Evolutionary conservation across 2,888 invertebrate genomes (phyloP), one percentile per base, ranked within the genome.

Genomic region (Phorcus lineatus): DNA sequence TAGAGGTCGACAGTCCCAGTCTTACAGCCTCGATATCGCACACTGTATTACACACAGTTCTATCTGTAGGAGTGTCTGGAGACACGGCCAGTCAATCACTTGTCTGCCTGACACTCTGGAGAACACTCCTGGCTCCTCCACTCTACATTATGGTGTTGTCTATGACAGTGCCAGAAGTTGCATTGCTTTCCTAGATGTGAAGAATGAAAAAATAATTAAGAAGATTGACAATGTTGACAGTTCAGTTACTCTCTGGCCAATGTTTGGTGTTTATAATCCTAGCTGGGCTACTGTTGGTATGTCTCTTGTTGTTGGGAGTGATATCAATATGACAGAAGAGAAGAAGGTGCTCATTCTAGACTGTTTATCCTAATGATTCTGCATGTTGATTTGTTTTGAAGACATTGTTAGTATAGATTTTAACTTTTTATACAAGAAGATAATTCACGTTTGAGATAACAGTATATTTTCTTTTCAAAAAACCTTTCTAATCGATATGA

Each of bases 101-200:
- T 22, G 22, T 62, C 62, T 62, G 28, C 28, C 62, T 62, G 62
- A 24, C 62, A 28, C 28, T 62, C 62, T 62, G 13, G 28, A 24
- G 16, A 62, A 62, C 62, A 62, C 62, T 28, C 3, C 62, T 28
- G 62, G 62, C 16, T 16, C 28, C 24, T 28, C 62, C 24, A 28
- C 62, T 28, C 62, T 62, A 62, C 62, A 62, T 62, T 62, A 62
- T 28, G 62, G 62, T 24, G 62, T 62, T 62, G 62, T 62, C 9
- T 62, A 62, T 62, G 24, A 62, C 28, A 28, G 28, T 28, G 28
- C 62, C 17, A 62, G 62, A 28, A 62, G 28, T 24, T 13, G 28
- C 28, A 62, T 62, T 24, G 62, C 17, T 28, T 62, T 62, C 24
- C 24, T 62, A 16, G 62, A 62, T 62, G 62, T 62, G 62, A 62